Evolutionary conservation across 1,140 invertebrate species (phyloP).

Genomic region (Drosophila lacteicornis): DNA sequence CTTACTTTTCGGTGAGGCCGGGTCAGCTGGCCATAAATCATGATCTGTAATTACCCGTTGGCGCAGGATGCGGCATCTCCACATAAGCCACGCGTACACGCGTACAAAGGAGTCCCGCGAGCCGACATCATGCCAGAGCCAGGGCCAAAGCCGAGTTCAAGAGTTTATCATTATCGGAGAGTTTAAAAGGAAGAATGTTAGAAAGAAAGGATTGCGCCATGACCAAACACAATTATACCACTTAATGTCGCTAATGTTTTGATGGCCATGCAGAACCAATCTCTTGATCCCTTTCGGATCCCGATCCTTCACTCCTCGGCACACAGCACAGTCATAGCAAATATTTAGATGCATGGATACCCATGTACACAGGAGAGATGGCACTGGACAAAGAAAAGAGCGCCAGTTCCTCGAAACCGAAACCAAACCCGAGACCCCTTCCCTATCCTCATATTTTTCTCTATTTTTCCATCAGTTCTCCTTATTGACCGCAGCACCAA

Average conservation of each 20-base stretch:
- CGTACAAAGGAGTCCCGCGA: conserved; percentile 43
- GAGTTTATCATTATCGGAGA: conserved; percentile 70
- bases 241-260: conserved; percentile 45
- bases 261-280: conserved; percentile 47
- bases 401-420: conserved; percentile 64
- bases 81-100: conserved; percentile 76
- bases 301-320: conserved; percentile 43
- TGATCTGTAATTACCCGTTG: conserved; percentile 83
- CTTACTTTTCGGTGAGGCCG: conserved; percentile 24
- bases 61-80: conserved; percentile 75
- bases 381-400: conserved; percentile 31
- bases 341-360: conserved; percentile 59
- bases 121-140: conserved; percentile 1
- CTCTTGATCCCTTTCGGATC: conserved; percentile 19
- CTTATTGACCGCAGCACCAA: conserved; percentile 33
- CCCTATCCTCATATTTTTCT: background rate
- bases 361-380: conserved; percentile 13
- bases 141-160: conserved; percentile 50
- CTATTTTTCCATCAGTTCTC: background rate
- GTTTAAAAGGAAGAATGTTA: background rate
- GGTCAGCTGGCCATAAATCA: conserved; percentile 76
- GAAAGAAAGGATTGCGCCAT: conserved; percentile 68
- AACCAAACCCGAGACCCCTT: conserved; percentile 13
- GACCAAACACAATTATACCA: conserved; percentile 56
- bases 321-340: conserved; percentile 34